Evolutionary conservation across 2,888 invertebrate species (phyloP).

Genomic region (Bugula neritina): DNA sequence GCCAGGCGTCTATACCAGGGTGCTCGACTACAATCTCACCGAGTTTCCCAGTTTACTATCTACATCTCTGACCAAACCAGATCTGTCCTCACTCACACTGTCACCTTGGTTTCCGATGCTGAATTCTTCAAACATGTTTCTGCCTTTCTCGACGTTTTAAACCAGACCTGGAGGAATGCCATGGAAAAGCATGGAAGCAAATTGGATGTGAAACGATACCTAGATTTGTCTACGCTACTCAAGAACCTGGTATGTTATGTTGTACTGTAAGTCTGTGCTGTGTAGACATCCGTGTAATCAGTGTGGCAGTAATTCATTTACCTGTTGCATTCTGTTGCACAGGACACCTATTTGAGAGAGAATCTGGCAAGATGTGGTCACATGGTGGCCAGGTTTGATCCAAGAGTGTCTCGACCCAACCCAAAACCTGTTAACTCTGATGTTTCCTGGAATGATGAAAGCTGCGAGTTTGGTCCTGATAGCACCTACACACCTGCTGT

Average conservation of each 20-base stretch:
- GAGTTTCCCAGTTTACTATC: background rate
- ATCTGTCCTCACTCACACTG: background rate
- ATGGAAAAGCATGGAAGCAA: background rate
- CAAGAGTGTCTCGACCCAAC: background rate
- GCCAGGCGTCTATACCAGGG: background rate
- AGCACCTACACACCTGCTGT: background rate
- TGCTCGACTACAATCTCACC: background rate
- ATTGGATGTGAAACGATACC: background rate
- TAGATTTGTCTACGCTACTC: background rate
- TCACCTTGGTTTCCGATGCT: background rate
- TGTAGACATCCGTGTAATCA: too few relatives aligned
- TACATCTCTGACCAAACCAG: background rate
- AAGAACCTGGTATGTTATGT: too few relatives aligned
- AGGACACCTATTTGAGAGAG: background rate
- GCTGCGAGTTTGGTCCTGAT: background rate
- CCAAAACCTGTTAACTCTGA: too few relatives aligned
- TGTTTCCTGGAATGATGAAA: background rate
- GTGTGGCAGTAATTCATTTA: too few relatives aligned
- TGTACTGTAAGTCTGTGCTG: too few relatives aligned
- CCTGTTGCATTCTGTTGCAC: too few relatives aligned
- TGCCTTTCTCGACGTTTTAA: background rate
- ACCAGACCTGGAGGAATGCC: background rate
- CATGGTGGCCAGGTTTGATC: background rate
- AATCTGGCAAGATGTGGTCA: background rate
- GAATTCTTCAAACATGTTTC: background rate